These are phyloP conservation scores for Sinosuthora webbiana DNA, from an alignment of 2,113 vertebrate genomes.

Conservation along the genomic window DNA sequence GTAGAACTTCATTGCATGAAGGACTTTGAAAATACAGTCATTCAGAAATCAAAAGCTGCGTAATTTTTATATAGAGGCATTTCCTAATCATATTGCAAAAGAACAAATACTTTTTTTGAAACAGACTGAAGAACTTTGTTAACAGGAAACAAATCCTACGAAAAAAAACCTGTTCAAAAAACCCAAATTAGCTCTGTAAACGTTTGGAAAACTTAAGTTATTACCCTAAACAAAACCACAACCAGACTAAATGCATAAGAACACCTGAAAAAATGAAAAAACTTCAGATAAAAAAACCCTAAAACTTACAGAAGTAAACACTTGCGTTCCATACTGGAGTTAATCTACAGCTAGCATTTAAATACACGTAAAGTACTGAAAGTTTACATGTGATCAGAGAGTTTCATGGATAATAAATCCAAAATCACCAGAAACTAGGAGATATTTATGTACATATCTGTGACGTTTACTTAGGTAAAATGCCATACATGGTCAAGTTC, in stretches of 20 bases:
- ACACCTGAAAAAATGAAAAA: neutral
- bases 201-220: neutral
- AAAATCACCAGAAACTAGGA: neutral
- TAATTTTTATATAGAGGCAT: neutral
- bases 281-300: neutral
- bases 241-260: neutral
- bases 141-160: neutral
- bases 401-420: neutral
- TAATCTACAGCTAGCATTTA: neutral
- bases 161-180: neutral
- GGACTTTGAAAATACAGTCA: neutral
- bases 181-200: neutral
- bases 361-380: accelerated
- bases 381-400: neutral
- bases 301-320: neutral
- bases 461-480: neutral
- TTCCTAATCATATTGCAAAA: neutral
- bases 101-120: neutral
- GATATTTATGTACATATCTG: too few relatives aligned
- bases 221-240: neutral
- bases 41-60: neutral
- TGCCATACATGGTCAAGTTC: neutral
- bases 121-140: neutral
- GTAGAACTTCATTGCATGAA: neutral
- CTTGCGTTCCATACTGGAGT: neutral